phyloP scores from a whole-genome alignment of 2,113 vertebrate species.

The Salvelinus namaycush region DNA sequence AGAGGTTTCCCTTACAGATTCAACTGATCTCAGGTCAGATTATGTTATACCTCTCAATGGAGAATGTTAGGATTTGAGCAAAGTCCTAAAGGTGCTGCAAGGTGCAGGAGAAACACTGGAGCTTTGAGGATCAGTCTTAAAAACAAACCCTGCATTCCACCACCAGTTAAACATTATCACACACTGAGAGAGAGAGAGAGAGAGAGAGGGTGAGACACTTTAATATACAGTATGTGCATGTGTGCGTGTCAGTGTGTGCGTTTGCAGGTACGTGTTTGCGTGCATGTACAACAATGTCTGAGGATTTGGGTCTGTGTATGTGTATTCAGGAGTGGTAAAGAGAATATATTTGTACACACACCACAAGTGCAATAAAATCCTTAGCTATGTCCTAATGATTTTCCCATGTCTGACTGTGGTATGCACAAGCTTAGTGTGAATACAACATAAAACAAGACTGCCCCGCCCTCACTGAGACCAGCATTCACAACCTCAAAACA shows the following conservation, averaged over 20 bases:
- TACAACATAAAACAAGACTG: background rate
- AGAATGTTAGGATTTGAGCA: background rate
- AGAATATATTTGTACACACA: background rate
- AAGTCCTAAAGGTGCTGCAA: background rate
- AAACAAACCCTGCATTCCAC: background rate
- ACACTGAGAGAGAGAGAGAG: background rate
- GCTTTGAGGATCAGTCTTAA: background rate
- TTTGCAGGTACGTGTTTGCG: background rate
- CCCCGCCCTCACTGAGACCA: background rate
- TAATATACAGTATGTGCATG: background rate
- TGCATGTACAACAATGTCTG: background rate
- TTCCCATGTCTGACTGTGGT: slow-evolving; percentile 4
- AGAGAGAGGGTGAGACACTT: background rate
- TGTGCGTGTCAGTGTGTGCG: background rate
- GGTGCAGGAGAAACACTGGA: background rate
- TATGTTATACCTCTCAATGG: background rate
- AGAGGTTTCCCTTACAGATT: background rate
- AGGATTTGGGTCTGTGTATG: background rate
- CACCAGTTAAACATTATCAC: background rate
- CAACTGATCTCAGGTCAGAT: slow-evolving; percentile 4
- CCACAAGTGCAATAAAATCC: slow-evolving; percentile 1
- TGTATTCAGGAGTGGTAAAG: background rate
- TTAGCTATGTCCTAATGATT: slow-evolving; percentile 1
- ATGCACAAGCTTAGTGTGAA: background rate
- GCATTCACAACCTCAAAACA: background rate